phyloP scores from a whole-genome alignment of 2,888 invertebrate species.

The Drosophila vallismaia region DNA sequence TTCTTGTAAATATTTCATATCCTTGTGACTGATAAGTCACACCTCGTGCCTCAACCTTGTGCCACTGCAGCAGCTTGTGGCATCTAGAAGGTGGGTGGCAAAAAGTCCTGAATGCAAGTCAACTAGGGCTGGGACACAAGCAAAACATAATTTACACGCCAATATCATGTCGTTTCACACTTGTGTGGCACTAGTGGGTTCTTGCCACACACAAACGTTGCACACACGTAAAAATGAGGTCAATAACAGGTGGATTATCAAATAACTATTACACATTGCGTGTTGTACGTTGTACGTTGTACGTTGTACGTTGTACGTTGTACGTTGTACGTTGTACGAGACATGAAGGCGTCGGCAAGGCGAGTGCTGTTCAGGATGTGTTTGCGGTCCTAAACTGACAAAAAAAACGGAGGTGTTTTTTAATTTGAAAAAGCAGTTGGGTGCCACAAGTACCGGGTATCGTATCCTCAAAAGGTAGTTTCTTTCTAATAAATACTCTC shows the following conservation, averaged over 20 bases:
- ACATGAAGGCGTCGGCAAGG: conserved; percentile 26
- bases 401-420: background rate
- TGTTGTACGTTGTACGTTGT: too few relatives aligned
- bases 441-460: too few relatives aligned
- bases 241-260: conserved; percentile 80
- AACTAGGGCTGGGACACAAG: conserved; percentile 34
- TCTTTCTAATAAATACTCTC: too few relatives aligned
- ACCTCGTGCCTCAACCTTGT: conserved; percentile 18
- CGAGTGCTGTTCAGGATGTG: conserved; percentile 16
- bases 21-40: too few relatives aligned
- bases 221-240: conserved; percentile 71
- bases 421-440: too few relatives aligned
- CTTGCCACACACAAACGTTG: conserved; percentile 5
- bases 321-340: conserved; percentile 31
- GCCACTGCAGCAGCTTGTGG: background rate
- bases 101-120: conserved; percentile 18
- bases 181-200: conserved; percentile 12
- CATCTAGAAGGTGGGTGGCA: background rate
- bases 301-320: too few relatives aligned
- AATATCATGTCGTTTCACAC: conserved; percentile 45
- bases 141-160: conserved; percentile 57
- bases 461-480: too few relatives aligned
- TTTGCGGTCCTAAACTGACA: conserved; percentile 7
- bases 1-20: too few relatives aligned
- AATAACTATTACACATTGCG: conserved; percentile 69